phyloP scores from a whole-genome alignment of 2,888 invertebrate species.

The Drosophila prostipennis region DNA sequence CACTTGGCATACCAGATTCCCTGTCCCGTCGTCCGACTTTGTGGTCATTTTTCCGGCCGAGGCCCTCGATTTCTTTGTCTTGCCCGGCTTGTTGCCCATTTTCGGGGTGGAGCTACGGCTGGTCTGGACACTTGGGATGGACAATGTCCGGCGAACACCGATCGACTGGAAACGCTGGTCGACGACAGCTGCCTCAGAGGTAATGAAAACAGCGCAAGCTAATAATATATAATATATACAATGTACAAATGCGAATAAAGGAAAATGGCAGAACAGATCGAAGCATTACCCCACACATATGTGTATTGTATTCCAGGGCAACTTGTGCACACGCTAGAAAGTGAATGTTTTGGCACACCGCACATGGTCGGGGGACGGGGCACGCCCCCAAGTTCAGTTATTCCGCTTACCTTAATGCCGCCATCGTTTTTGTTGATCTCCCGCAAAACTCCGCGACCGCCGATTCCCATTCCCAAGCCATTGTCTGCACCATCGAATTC shows the following conservation, averaged over 20 bases:
- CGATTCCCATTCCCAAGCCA: conserved; percentile 26
- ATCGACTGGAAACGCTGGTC: conserved; percentile 40
- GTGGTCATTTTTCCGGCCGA: conserved; percentile 8
- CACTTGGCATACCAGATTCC: conserved; percentile 56
- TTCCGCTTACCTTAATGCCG: conserved; percentile 64
- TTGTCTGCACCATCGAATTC: conserved; percentile 39
- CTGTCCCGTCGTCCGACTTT: conserved; percentile 31
- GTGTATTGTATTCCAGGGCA: conserved; percentile 13
- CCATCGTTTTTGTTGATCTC: conserved; percentile 73
- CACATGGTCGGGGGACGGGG: conserved; percentile 8
- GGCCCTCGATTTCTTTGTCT: conserved; percentile 40
- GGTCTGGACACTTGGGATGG: conserved; percentile 24
- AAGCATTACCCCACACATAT: background rate
- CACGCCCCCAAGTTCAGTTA: conserved; percentile 32
- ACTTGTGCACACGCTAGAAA: conserved; percentile 35
- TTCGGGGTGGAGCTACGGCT: conserved; percentile 4
- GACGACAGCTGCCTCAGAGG: conserved; percentile 30
- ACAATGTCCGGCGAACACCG: conserved; percentile 66
- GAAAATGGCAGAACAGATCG: conserved; percentile 31
- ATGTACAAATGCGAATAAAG: conserved; percentile 10
- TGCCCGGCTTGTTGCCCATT: conserved; percentile 67
- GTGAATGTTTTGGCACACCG: conserved; percentile 44
- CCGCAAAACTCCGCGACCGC: conserved; percentile 66
- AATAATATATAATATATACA: conserved; percentile 34
- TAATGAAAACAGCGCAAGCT: conserved; percentile 37